A percentile compares a stretch with the other conserved stretches of the same genome.
phyloP scores from a whole-genome alignment of 2,113 vertebrate species.

The Tupaia chinensis region DNA sequence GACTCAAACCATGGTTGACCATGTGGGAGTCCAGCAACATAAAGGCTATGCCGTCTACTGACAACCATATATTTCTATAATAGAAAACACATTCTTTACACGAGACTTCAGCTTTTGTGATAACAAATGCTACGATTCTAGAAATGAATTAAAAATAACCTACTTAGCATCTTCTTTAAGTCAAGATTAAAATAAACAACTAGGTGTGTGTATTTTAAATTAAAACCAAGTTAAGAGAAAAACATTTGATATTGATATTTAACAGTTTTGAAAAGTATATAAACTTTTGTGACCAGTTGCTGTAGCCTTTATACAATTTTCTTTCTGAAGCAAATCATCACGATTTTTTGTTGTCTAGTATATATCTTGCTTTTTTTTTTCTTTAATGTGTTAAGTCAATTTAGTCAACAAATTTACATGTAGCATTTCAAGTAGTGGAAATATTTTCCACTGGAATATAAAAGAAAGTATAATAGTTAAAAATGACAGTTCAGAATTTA shows the following conservation, averaged over 20 bases:
- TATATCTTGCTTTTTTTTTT: neutral
- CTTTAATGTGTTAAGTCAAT: neutral
- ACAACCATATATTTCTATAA: neutral
- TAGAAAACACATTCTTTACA: constrained; percentile 17
- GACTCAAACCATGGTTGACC: too few relatives aligned
- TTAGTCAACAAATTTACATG: neutral
- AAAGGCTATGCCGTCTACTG: too few relatives aligned
- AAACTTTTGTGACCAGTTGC: neutral
- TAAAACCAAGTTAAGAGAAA: neutral
- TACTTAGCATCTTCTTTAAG: neutral
- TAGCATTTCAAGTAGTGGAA: neutral
- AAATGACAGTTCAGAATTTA: constrained; percentile 20
- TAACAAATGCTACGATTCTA: neutral
- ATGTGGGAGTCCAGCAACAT: too few relatives aligned
- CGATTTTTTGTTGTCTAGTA: neutral
- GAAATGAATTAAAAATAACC: constrained; percentile 15
- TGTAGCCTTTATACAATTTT: neutral
- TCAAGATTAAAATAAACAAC: constrained; percentile 1
- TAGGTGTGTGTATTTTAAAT: constrained; percentile 25
- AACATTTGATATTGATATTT: neutral
- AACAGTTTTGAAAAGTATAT: neutral
- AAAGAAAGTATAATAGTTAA: neutral
- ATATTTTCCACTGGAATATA: neutral
- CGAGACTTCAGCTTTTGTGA: neutral
- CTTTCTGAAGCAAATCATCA: neutral